Conservation (phyloP, 2,797 vertebrate genomes). For the Crocidura indochinensis region DNA sequence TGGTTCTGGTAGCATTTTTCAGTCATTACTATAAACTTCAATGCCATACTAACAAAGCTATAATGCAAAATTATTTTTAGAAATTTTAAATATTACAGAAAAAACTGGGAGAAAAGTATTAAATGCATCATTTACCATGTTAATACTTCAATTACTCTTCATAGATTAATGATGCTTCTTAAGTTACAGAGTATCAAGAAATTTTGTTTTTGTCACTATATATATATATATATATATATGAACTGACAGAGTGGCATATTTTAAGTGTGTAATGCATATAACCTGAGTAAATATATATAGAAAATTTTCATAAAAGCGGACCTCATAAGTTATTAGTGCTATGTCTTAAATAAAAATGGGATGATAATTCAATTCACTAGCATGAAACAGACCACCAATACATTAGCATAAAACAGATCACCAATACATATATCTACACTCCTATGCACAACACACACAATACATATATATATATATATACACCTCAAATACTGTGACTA, state of each 20-base stretch:
- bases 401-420: neutral
- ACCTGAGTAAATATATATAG: neutral
- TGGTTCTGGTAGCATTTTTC: no score
- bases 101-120: neutral
- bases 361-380: neutral
- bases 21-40: no score
- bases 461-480: no score
- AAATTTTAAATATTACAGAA: neutral
- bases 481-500: neutral
- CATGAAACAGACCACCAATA: neutral
- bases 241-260: neutral
- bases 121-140: neutral
- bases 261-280: neutral
- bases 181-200: neutral
- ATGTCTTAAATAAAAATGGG: neutral
- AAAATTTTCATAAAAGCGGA: slow-evolving; percentile 1
- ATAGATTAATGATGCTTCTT: neutral
- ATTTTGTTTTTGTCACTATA: neutral
- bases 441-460: neutral
- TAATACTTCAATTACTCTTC: neutral
- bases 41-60: no score
- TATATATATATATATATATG: no score
- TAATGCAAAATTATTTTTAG: no score
- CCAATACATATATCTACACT: no score
- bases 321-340: neutral